Conservation (phyloP, 2,888 invertebrate species). For the Ophion slaviceki region DNA sequence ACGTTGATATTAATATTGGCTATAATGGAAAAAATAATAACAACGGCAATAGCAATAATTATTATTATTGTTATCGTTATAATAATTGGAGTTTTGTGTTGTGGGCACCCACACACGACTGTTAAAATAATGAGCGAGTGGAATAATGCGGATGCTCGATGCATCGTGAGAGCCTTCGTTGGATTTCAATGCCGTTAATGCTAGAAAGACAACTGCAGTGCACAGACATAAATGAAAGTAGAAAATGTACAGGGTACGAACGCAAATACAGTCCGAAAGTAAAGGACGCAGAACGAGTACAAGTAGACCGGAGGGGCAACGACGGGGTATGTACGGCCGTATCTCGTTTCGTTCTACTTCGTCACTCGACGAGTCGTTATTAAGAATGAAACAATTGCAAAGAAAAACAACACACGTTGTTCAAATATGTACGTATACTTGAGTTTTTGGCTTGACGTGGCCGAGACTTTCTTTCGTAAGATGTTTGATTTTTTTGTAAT, state of each 20-base stretch:
- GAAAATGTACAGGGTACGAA: conserved; percentile 27
- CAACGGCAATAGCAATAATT: conserved; percentile 7
- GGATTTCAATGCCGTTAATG: conserved; percentile 51
- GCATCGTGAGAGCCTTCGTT: conserved; percentile 51
- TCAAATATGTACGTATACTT: no score
- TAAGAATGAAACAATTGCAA: conserved; percentile 40
- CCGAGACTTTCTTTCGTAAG: no score
- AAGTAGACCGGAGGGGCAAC: conserved; percentile 42
- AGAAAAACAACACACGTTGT: background rate
- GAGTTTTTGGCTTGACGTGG: no score
- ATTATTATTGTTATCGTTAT: conserved; percentile 37
- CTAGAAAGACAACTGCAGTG: conserved; percentile 11
- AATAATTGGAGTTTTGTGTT: conserved; percentile 51
- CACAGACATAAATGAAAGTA: conserved; percentile 32
- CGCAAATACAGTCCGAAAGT: conserved; percentile 14
- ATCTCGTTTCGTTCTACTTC: conserved; percentile 36
- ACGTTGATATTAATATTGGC: conserved; percentile 2
- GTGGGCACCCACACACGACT: conserved; percentile 30
- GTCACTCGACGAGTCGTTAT: conserved; percentile 45
- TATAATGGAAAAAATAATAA: conserved; percentile 23
- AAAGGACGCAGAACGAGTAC: conserved; percentile 47
- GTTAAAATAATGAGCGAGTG: conserved; percentile 64
- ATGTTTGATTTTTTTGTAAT: no score
- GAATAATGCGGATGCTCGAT: conserved; percentile 66
- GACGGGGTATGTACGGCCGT: conserved; percentile 19